These are phyloP conservation scores for Ctenicera cuprea DNA, from an alignment of 2,888 invertebrate genomes.

Conservation along the genomic window DNA sequence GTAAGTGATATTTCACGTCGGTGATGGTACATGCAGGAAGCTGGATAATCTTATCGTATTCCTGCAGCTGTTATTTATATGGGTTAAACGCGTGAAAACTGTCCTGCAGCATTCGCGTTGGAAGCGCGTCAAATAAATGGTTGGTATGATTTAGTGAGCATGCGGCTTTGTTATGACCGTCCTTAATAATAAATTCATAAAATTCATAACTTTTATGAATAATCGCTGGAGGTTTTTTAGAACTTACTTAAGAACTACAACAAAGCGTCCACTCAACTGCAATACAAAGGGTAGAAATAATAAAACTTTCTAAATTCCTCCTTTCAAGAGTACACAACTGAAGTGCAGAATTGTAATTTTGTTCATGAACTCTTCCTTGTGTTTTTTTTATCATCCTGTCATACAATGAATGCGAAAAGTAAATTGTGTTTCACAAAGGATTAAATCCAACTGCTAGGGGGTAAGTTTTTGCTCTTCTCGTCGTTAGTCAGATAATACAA, in stretches of 20 bases:
- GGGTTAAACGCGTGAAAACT: conserved; percentile 2
- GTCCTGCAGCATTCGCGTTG: not conserved
- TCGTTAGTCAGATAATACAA: not conserved
- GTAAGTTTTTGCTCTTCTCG: not conserved
- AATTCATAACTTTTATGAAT: no score
- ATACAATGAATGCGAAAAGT: not conserved
- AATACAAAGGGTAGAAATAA: no score
- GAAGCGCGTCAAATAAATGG: not conserved
- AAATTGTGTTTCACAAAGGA: conserved; percentile 5
- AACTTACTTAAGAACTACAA: no score
- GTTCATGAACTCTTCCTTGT: not conserved
- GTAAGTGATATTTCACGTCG: conserved; percentile 17
- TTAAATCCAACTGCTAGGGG: not conserved
- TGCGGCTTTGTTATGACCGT: no score
- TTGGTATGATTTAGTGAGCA: not conserved
- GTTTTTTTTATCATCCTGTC: not conserved
- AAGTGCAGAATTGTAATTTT: not conserved
- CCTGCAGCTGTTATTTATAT: conserved; percentile 18
- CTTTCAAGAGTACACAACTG: not conserved
- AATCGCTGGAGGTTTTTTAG: no score
- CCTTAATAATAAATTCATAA: no score
- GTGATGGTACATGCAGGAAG: conserved; percentile 9
- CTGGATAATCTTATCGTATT: conserved; percentile 21
- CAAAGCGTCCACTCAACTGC: no score
- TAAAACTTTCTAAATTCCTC: not conserved